A percentile compares a stretch with the other conserved stretches of the same genome.
Conservation (phyloP, 2,113 vertebrate genomes). For the Lynx canadensis region DNA sequence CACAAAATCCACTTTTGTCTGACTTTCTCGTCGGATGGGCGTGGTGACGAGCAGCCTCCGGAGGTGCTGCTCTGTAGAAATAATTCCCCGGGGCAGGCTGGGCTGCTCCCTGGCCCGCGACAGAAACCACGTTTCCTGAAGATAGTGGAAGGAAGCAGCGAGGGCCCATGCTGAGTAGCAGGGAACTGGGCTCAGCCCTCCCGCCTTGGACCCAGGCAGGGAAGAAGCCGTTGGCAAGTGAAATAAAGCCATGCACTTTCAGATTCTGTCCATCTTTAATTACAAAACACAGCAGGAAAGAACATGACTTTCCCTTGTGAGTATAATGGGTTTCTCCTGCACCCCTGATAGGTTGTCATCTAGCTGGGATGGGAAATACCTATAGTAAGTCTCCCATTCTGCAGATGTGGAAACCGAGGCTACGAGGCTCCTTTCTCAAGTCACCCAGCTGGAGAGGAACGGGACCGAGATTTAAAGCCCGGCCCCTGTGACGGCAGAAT, state of each 20-base stretch:
- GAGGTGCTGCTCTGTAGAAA: neutral
- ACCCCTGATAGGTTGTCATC: neutral
- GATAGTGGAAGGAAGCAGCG: neutral
- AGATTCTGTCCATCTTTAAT: neutral
- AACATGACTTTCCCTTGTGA: neutral
- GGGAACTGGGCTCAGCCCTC: neutral
- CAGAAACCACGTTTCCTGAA: neutral
- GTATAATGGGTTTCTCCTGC: neutral
- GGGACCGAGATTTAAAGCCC: neutral
- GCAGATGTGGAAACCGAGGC: neutral
- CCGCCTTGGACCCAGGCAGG: neutral
- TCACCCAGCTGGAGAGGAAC: neutral
- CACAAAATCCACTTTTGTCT: neutral
- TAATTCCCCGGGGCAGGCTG: neutral
- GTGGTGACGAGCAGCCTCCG: neutral
- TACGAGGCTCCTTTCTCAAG: neutral
- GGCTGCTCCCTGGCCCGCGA: rapidly evolving
- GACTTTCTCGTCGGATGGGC: neutral
- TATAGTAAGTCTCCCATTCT: neutral
- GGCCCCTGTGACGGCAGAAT: neutral
- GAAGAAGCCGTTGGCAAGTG: neutral
- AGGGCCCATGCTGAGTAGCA: neutral
- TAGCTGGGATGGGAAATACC: neutral
- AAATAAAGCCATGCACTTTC: neutral
- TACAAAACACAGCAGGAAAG: neutral